phyloP scores from a whole-genome alignment of 2,888 invertebrate species.

The Nudaria mundana region DNA sequence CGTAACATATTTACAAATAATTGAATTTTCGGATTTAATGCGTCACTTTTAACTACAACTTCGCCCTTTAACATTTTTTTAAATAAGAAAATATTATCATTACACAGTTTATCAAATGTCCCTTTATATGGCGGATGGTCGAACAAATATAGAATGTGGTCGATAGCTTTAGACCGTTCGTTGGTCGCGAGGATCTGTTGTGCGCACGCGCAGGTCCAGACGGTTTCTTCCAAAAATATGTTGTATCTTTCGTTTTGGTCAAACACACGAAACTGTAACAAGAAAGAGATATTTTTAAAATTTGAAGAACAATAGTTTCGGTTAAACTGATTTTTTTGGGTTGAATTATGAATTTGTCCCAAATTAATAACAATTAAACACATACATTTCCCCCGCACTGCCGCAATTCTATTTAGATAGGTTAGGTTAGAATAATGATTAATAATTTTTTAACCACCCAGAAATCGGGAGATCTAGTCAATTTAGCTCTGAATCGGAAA shows the following conservation, averaged over 20 bases:
- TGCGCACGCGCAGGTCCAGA: conserved; percentile 57
- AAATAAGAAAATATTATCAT: conserved; percentile 38
- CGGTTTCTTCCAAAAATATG: conserved; percentile 77
- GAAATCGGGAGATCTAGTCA: too few species aligned
- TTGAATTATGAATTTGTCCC: too few species aligned
- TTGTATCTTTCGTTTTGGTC: conserved; percentile 85
- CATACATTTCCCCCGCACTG: too few species aligned
- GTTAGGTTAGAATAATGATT: too few species aligned
- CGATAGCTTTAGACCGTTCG: not conserved
- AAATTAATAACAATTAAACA: too few species aligned
- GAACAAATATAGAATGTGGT: conserved; percentile 20
- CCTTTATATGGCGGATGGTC: conserved; percentile 23
- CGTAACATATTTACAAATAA: conserved; percentile 38
- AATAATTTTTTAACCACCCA: too few species aligned
- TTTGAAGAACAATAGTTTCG: not conserved
- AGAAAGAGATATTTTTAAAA: not conserved
- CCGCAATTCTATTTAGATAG: too few species aligned
- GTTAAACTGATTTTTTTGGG: too few species aligned
- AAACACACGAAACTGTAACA: conserved; percentile 80
- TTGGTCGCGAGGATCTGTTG: conserved; percentile 25
- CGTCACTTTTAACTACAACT: conserved; percentile 15
- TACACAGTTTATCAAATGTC: conserved; percentile 45
- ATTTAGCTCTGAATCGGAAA: too few species aligned
- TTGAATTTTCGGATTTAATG: conserved; percentile 48
- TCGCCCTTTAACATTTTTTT: conserved; percentile 27